Base-by-base conservation (phyloP, 2,888 invertebrate species). In the Caenorhabditis imperialis region DNA sequence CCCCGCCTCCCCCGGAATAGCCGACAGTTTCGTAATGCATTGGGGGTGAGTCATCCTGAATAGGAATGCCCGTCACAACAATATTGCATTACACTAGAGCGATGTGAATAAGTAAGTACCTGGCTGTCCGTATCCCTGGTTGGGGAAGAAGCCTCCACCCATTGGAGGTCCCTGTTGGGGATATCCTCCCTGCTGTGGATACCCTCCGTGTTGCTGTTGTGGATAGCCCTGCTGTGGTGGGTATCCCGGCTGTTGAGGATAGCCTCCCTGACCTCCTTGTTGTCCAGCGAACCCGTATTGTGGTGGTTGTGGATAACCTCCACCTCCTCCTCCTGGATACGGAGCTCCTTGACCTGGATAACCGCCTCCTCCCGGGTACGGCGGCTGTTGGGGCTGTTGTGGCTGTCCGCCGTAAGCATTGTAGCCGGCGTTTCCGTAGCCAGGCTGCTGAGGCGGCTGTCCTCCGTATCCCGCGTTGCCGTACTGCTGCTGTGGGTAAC, bases 71-170 rank as follows among this genome's bases (percentile, higher is more conserved):
- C 40, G 40, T 40, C n/a, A 7, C 30, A 30, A 30, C 30, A 30
- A 30, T 7, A 30, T 30, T 30, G 30, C 30, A 40, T 18, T 6
- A 42, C 6, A 18, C 7, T 16, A 6, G 16, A 42, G 7, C 16
- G 7, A n/a, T n/a, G 16, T 16, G 10, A 30, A 30, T 30, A 10
- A 30, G 10, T 30, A 30, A 30, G 33, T 60, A 71, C 72, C 58
- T 53, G 60, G 67, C 38, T 73, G 73, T 44, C 67, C 67, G 20
- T 55, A 67, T 50, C 73, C 73, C 30, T 73, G 73, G 40, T 73
- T 60, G 18, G 57, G 58, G 40, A 61, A 61, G 30, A 67, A 57
- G 38, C 47, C 48, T 0, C 50, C 57, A 27, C 47, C 53, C 35
- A 37, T 38, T 38, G 22, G 51, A 18, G 48, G 55, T 35, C 51